Evolutionary conservation across 53 echinoderm and acorn worm genomes (phyloP).

Genomic region (Paelopatides confundens): DNA sequence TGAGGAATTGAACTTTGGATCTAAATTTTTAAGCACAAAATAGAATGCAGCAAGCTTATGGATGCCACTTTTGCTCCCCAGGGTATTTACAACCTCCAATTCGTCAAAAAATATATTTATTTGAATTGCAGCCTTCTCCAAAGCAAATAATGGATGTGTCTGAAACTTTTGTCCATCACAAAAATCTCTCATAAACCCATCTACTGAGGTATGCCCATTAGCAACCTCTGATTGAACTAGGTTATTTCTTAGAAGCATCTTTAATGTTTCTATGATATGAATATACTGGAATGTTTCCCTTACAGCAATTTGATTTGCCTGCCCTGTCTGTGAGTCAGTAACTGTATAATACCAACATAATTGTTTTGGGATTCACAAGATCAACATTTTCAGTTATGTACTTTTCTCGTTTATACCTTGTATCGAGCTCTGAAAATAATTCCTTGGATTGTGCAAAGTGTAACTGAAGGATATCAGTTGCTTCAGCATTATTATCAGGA

Average conservation of each 20-base stretch:
- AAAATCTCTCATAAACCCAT: constrained; percentile 14
- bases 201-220: not conserved
- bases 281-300: not conserved
- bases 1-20: constrained; percentile 44
- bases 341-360: not conserved
- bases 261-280: not conserved
- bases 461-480: no score
- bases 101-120: constrained; percentile 69
- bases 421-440: not conserved
- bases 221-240: not conserved
- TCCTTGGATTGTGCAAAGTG: not conserved
- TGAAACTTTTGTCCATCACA: not conserved
- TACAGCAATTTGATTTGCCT: not conserved
- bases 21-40: constrained; percentile 61
- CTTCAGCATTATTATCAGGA: no score
- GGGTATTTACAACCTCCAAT: constrained; percentile 67
- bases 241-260: not conserved
- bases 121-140: constrained; percentile 16
- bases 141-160: not conserved
- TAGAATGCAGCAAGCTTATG: constrained; percentile 68
- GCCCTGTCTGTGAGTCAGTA: not conserved
- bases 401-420: constrained; percentile 4
- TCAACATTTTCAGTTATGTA: not conserved
- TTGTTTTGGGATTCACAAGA: not conserved
- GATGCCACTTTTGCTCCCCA: constrained; percentile 55